Percentiles rank a stretch among this genome's conserved stretches.
phyloP scores from a whole-genome alignment of 2,888 invertebrate species.

The Tanytarsus gracilentus region DNA sequence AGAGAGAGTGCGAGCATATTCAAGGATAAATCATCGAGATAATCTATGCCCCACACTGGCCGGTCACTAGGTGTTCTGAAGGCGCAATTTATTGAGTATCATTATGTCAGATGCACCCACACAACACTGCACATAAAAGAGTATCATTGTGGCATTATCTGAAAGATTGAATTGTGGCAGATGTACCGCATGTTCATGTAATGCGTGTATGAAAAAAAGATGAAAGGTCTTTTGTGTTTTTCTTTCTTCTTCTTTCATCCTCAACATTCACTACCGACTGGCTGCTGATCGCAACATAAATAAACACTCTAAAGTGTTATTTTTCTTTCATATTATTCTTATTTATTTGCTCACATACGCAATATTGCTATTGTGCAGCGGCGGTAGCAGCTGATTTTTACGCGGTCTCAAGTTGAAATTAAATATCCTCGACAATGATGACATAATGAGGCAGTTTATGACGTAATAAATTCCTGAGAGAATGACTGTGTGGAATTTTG shows the following conservation, averaged over 20 bases:
- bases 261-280: neutral
- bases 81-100: neutral
- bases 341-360: conserved; percentile 7
- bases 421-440: conserved; percentile 10
- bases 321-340: neutral
- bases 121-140: neutral
- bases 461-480: conserved; percentile 6
- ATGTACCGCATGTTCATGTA: neutral
- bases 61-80: too few species aligned
- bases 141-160: neutral
- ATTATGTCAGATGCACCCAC: neutral
- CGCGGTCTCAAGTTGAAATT: neutral
- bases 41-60: too few species aligned
- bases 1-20: too few species aligned
- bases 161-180: conserved; percentile 6
- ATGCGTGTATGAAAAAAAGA: too few species aligned
- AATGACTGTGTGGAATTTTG: conserved; percentile 1
- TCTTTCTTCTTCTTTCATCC: neutral
- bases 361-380: neutral
- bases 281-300: too few species aligned
- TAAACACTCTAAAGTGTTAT: conserved; percentile 4
- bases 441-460: neutral
- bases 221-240: conserved; percentile 2
- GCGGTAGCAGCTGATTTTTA: conserved; percentile 6
- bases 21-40: too few species aligned